phyloP scores from a whole-genome alignment of 1,140 invertebrate genomes.

The Camponotus vicinus region DNA sequence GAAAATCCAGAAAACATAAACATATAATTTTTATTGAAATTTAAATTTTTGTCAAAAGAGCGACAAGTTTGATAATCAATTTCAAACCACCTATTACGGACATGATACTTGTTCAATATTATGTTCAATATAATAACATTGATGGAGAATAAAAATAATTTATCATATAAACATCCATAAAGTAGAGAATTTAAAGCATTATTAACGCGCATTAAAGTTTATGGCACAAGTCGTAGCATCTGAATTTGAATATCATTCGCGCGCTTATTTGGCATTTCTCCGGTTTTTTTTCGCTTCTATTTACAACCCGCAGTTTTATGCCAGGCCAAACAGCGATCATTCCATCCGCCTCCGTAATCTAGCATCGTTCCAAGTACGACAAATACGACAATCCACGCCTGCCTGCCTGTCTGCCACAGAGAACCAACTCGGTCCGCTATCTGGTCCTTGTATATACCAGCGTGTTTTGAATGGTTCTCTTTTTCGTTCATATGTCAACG shows the following conservation, averaged over 20 bases:
- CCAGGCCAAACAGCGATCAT: conserved; percentile 41
- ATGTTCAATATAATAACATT: background rate
- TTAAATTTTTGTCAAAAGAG: background rate
- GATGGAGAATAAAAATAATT: background rate
- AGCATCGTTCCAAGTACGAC: conserved; percentile 62
- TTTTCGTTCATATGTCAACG: conserved; percentile 65
- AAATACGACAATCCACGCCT: conserved; percentile 65
- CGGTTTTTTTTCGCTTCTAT: conserved; percentile 50
- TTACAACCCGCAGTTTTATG: conserved; percentile 58
- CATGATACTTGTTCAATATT: background rate
- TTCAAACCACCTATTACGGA: background rate
- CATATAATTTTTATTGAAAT: background rate
- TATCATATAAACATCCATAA: background rate
- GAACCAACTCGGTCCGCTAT: conserved; percentile 61
- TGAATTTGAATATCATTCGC: conserved; percentile 24
- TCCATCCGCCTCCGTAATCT: conserved; percentile 60
- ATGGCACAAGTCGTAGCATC: conserved; percentile 4
- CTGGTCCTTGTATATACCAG: conserved; percentile 55
- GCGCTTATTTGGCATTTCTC: conserved; percentile 51
- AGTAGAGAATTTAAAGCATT: conserved; percentile 10
- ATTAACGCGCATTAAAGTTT: conserved; percentile 4
- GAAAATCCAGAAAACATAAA: background rate
- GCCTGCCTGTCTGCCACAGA: conserved; percentile 51
- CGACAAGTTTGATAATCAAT: background rate
- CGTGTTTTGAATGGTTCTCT: conserved; percentile 69